phyloP scores from a whole-genome alignment of 1,140 invertebrate species.

The Tetragonula clypearis region DNA sequence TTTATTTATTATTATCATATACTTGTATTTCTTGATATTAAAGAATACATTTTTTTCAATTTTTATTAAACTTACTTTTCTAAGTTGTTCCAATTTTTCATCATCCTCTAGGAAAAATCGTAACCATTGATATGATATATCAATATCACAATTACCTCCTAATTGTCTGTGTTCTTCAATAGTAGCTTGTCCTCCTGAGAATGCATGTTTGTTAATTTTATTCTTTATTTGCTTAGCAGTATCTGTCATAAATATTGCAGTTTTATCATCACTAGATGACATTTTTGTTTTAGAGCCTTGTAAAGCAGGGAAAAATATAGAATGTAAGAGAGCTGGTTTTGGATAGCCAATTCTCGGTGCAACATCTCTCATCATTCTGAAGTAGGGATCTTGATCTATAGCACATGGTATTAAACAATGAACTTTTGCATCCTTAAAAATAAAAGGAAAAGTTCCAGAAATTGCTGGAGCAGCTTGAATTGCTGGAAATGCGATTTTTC shows the following conservation, averaged over 20 bases:
- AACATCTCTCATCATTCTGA: constrained; percentile 98
- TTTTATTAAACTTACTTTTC: constrained; percentile 82
- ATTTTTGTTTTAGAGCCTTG: constrained; percentile 99
- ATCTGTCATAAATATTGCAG: constrained; percentile 97
- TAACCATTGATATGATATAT: constrained; percentile 98
- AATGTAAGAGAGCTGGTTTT: constrained; percentile 98
- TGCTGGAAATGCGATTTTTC: constrained; percentile 98
- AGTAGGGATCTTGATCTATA: constrained; percentile 99
- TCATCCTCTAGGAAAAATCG: constrained; percentile 98
- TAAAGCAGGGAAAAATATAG: constrained; percentile 96
- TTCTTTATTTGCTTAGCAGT: constrained; percentile 98
- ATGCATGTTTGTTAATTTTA: constrained; percentile 99
- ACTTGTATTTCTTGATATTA: background rate
- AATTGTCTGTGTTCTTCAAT: constrained; percentile 95
- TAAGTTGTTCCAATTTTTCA: constrained; percentile 91
- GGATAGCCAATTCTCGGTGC: constrained; percentile 92
- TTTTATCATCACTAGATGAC: constrained; percentile 97
- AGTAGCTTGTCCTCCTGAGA: constrained; percentile 97
- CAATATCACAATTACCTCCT: constrained; percentile 97
- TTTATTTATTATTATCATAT: background rate
- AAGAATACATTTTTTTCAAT: background rate
- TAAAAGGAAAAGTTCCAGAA: constrained; percentile 96
- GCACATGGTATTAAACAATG: constrained; percentile 98
- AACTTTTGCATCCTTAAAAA: constrained; percentile 93
- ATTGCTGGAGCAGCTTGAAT: constrained; percentile 98